A percentile compares a stretch with the other conserved stretches of the same genome.
Evolutionary conservation across 2,888 invertebrate genomes (phyloP).

Genomic region (Stenolophus ochropezus): DNA sequence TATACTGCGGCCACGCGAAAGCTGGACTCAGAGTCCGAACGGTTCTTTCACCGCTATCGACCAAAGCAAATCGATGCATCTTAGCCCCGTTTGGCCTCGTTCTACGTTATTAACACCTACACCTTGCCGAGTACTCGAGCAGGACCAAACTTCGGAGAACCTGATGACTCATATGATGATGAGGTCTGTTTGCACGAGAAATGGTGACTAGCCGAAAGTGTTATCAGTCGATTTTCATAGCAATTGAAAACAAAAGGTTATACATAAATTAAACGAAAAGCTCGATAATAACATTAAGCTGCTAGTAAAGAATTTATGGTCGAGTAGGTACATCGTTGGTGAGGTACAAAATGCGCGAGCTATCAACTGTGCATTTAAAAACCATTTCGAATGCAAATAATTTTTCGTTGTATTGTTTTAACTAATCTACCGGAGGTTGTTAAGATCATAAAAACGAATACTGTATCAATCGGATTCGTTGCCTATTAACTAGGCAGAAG

Average conservation of each 20-base stretch:
- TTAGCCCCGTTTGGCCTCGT: slow-evolving; percentile 56
- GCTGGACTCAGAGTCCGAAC: not conserved
- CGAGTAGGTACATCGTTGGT: too few species aligned
- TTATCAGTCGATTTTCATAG: not conserved
- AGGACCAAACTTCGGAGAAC: not conserved
- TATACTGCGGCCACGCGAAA: slow-evolving; percentile 13
- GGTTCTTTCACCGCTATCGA: slow-evolving; percentile 48
- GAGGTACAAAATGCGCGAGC: too few species aligned
- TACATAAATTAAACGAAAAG: too few species aligned
- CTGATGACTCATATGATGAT: not conserved
- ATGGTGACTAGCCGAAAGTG: not conserved
- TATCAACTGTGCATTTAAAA: too few species aligned
- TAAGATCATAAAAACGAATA: too few species aligned
- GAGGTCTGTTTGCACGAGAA: not conserved
- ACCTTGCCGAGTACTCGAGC: not conserved
- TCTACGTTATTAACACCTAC: slow-evolving; percentile 48
- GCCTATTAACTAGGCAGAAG: too few species aligned
- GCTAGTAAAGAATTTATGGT: too few species aligned
- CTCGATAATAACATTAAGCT: too few species aligned
- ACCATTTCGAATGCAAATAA: too few species aligned
- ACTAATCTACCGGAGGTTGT: too few species aligned
- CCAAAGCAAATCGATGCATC: slow-evolving; percentile 45
- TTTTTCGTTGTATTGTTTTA: too few species aligned
- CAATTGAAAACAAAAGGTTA: not conserved
- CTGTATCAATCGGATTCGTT: too few species aligned